phyloP scores from a whole-genome alignment of 2,888 invertebrate genomes.

The Sinopyrophorus schimmeli region DNA sequence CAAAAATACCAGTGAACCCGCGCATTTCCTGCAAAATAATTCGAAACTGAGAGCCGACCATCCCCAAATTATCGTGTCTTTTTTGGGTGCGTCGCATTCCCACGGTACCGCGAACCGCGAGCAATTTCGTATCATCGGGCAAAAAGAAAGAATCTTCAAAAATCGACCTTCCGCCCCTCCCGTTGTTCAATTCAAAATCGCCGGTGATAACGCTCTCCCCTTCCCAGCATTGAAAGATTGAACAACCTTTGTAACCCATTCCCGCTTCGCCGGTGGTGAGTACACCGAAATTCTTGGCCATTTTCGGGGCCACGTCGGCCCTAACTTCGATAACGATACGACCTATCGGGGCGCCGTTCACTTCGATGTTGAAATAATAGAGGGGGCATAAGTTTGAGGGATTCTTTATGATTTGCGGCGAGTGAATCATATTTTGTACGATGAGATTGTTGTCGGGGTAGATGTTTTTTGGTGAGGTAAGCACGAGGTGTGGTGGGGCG shows the following conservation, averaged over 20 bases:
- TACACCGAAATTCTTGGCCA: conserved; percentile 78
- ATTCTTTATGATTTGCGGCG: conserved; percentile 60
- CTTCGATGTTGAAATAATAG: conserved; percentile 77
- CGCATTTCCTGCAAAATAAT: conserved; percentile 81
- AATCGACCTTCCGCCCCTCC: conserved; percentile 76
- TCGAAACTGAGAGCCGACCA: conserved; percentile 85
- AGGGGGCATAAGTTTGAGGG: conserved; percentile 67
- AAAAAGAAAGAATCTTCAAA: conserved; percentile 78
- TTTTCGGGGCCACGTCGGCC: conserved; percentile 77
- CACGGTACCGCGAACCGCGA: conserved; percentile 75
- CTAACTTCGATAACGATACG: conserved; percentile 77
- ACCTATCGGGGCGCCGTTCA: conserved; percentile 70
- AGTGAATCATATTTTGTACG: conserved; percentile 54
- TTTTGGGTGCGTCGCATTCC: conserved; percentile 82
- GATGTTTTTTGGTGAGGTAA: conserved; percentile 47
- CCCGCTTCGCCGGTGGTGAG: conserved; percentile 74
- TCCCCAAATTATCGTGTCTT: conserved; percentile 76
- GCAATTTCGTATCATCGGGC: conserved; percentile 79
- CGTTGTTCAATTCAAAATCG: conserved; percentile 80
- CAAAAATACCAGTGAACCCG: conserved; percentile 82
- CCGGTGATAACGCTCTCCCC: conserved; percentile 81
- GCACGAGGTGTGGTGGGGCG: conserved; percentile 36
- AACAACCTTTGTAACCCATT: conserved; percentile 77
- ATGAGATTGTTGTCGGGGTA: conserved; percentile 53
- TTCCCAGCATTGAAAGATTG: conserved; percentile 82